Percentiles rank a stretch among this genome's conserved stretches.
These are phyloP conservation scores for Thamnaconus septentrionalis DNA, from an alignment of 2,113 vertebrate genomes.

Conservation along the genomic window DNA sequence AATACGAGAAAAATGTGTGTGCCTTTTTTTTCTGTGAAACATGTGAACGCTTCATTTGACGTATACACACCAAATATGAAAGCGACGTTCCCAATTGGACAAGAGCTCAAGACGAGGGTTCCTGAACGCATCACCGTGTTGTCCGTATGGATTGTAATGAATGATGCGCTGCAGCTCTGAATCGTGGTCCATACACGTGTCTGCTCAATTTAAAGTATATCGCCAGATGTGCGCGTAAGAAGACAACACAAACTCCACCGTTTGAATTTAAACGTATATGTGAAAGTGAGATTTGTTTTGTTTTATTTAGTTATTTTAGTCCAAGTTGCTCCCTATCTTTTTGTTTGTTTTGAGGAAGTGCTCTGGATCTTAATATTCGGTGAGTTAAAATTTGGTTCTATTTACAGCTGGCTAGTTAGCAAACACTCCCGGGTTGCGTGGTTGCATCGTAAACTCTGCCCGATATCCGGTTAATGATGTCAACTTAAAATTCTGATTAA, in stretches of 20 bases:
- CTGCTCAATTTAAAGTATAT: neutral
- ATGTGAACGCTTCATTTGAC: neutral
- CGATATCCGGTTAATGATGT: too few relatives aligned
- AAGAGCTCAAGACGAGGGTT: neutral
- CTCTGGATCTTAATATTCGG: slow-evolving; percentile 32
- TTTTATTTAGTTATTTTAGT: too few relatives aligned
- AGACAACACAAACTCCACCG: too few relatives aligned
- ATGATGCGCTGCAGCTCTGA: slow-evolving; percentile 13
- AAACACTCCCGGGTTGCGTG: neutral
- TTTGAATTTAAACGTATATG: too few relatives aligned
- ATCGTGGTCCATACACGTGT: slow-evolving; percentile 48
- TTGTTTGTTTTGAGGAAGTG: neutral
- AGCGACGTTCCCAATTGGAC: neutral
- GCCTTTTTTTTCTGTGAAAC: neutral
- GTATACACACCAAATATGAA: neutral
- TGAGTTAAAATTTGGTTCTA: slow-evolving; percentile 40
- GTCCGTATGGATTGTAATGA: neutral
- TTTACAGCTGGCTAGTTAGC: slow-evolving; percentile 20
- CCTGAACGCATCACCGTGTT: slow-evolving; percentile 23
- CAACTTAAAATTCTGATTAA: too few relatives aligned
- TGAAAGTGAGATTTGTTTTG: too few relatives aligned
- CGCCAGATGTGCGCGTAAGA: too few relatives aligned
- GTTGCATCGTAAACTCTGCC: too few relatives aligned
- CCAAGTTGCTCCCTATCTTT: too few relatives aligned
- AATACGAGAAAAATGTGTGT: too few relatives aligned